Evolutionary conservation across 2,888 invertebrate genomes (phyloP).

Genomic region (Gandaritis pyraliata): DNA sequence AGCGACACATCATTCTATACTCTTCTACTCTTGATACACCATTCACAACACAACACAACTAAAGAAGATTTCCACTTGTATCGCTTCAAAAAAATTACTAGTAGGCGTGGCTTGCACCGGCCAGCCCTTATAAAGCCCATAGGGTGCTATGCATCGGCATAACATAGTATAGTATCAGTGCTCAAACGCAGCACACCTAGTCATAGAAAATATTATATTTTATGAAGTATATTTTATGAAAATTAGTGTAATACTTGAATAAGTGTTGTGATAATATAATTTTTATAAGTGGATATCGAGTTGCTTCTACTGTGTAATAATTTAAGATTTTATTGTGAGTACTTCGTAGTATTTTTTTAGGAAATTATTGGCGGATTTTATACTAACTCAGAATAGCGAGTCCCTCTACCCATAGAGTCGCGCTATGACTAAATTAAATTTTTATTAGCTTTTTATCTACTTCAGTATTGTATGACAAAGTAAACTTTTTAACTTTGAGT

Average conservation of each 20-base stretch:
- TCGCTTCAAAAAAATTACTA: slow-evolving; percentile 24
- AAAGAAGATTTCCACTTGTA: slow-evolving; percentile 17
- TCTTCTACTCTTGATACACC: slow-evolving; percentile 1
- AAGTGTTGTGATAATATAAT: slow-evolving; percentile 1
- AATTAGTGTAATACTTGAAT: slow-evolving; percentile 10
- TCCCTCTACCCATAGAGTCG: no score
- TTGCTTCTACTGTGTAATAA: not conserved
- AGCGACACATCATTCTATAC: not conserved
- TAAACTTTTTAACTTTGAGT: no score
- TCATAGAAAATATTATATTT: slow-evolving; percentile 27
- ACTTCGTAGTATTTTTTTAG: no score
- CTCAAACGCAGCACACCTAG: slow-evolving; percentile 28
- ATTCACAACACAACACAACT: slow-evolving; percentile 3
- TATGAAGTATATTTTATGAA: slow-evolving; percentile 14
- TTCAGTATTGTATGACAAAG: no score
- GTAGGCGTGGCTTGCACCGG: slow-evolving; percentile 57
- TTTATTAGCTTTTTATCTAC: no score
- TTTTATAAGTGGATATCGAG: not conserved
- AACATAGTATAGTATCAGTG: slow-evolving; percentile 54
- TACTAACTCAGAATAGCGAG: no score
- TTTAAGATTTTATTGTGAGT: not conserved
- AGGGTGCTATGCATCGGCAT: slow-evolving; percentile 39
- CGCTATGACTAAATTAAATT: no score
- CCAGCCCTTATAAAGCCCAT: slow-evolving; percentile 46
- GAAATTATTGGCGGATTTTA: no score